Percentiles rank a stretch among this genome's conserved stretches.
Evolutionary conservation across 2,797 vertebrate species (phyloP).

Genomic region (Falco berigora): DNA sequence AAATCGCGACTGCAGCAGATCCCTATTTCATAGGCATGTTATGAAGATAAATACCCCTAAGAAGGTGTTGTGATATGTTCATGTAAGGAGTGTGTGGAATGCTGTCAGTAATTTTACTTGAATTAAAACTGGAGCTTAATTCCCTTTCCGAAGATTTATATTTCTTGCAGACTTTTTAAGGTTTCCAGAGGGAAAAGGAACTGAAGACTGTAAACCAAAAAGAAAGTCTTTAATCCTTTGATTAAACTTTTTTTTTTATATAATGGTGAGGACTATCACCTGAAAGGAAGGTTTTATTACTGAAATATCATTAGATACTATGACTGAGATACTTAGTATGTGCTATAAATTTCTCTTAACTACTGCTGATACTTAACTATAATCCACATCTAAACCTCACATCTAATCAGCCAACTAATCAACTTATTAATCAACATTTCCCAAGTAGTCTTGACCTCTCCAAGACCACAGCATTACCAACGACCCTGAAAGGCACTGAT

Average conservation of each 20-base stretch:
- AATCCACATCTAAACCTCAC: slow-evolving; percentile 7
- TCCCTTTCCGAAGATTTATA: slow-evolving; percentile 21
- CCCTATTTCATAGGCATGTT: not conserved
- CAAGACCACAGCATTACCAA: not conserved
- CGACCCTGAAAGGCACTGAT: not conserved
- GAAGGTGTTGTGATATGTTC: not conserved
- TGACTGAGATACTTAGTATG: not conserved
- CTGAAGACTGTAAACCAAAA: not conserved
- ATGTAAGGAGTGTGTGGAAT: not conserved
- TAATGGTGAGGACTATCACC: not conserved
- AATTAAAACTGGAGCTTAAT: slow-evolving; percentile 12
- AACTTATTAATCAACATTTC: slow-evolving; percentile 6
- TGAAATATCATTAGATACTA: not conserved
- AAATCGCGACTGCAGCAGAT: not conserved
- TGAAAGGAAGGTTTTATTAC: not conserved
- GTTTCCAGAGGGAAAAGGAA: slow-evolving; percentile 4
- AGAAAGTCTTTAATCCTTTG: slow-evolving; percentile 11
- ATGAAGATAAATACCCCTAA: not conserved
- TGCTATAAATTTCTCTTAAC: not conserved
- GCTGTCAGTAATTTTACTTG: not conserved
- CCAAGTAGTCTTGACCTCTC: not conserved
- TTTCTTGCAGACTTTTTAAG: not conserved
- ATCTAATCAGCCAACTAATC: slow-evolving; percentile 25
- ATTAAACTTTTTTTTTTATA: not conserved
- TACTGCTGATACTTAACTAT: not conserved